Base-by-base conservation (phyloP, 1,140 invertebrate genomes). In the Asbolus verrucosus region DNA sequence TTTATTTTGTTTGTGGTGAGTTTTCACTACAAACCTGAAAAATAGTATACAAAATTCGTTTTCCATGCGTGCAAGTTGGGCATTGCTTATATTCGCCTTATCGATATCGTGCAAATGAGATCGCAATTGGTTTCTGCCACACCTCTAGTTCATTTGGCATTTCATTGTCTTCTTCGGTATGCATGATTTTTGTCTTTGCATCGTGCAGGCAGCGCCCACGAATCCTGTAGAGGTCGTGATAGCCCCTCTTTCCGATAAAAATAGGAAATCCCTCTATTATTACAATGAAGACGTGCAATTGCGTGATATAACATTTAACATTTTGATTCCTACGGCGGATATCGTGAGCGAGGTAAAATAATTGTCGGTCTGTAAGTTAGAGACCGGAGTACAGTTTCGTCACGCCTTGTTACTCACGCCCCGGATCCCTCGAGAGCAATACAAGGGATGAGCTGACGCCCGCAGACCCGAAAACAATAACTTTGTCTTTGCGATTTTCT, bases 281-380 rank as follows among this genome's bases (percentile, higher is more conserved):
- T 61, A 65, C 61, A 41, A 74, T 72, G 68, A 75, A 75, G 73
- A 75, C 73, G 71, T 73, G 71, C 68, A 41, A 41, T 75, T 71
- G 73, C 73, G 73, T 75, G 73, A 75, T 71, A 67, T 73, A 69
- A 67, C 73, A 73, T 75, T 73, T 68, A 73, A 50, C 67, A 59
- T 73, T 75, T 70, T 46, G 38, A 67, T 62, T 70, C 67, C 66
- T 27, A 18, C 65, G 60, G 65, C 71, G 69, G 71, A 68, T 73
- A 65, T 75, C 73, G 71, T 75, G 73, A 72, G 72, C 69, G 72
- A 73, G 73, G 71, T 73, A 72, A 73, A 75, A 75, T 75, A 75
- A 75, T 75, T 75, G 73, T 69, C 46, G 68, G 73, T 61, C 73
- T 63, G 73, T 66, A 73, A 73, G 59, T 73, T 69, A 66, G 46